A percentile compares a stretch with the other conserved stretches of the same genome.
These are phyloP conservation scores for Cossypha niveicapilla DNA, from an alignment of 2,797 vertebrate genomes.

Conservation along the genomic window DNA sequence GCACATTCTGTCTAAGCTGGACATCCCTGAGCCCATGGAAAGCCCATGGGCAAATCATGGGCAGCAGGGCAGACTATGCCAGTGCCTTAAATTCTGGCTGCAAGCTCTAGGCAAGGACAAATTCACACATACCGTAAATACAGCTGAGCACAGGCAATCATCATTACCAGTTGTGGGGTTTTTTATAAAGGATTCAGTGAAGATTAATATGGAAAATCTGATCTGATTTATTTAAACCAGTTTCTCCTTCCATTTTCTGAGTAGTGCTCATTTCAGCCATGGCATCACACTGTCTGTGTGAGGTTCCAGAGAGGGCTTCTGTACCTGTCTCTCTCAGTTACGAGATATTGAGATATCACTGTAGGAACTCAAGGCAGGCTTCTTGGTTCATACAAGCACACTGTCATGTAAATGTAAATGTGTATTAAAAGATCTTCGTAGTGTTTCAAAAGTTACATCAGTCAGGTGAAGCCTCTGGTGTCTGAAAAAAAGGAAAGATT, in stretches of 20 bases:
- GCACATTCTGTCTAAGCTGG: background rate
- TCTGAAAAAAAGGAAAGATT: background rate
- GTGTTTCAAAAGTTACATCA: background rate
- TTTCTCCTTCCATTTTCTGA: background rate
- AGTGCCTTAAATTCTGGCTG: rapidly evolving
- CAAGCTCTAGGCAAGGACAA: background rate
- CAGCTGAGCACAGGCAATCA: background rate
- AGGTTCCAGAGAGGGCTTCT: background rate
- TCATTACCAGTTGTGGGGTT: rapidly evolving
- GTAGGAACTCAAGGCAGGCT: background rate
- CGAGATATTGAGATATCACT: background rate
- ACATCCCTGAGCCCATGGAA: background rate
- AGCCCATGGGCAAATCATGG: background rate
- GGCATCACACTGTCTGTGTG: background rate
- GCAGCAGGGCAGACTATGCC: background rate
- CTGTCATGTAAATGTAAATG: too few species aligned
- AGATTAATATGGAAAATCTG: background rate
- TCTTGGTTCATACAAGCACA: background rate
- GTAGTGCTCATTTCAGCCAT: background rate
- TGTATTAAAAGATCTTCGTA: background rate
- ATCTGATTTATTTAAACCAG: background rate
- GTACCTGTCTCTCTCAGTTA: background rate
- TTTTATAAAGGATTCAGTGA: background rate
- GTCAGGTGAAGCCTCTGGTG: background rate
- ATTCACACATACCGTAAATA: background rate